These are phyloP conservation scores for Micromys minutus DNA, from an alignment of 2,113 vertebrate species.

Conservation along the genomic window DNA sequence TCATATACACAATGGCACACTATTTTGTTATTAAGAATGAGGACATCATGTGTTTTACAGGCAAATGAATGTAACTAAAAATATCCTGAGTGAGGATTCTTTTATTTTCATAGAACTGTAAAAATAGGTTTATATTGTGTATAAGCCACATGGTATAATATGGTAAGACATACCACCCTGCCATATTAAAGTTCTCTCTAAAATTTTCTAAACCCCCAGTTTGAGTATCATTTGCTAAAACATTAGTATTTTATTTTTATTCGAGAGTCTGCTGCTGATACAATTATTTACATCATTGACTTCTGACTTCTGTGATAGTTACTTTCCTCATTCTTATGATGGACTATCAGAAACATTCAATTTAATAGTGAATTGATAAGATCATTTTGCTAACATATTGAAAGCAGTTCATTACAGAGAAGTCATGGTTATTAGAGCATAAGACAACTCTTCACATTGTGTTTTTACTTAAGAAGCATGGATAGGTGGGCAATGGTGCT, in stretches of 20 bases:
- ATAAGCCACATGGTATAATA: neutral
- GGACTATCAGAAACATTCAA: neutral
- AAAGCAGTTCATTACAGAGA: neutral
- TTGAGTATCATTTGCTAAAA: neutral
- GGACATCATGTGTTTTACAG: no score
- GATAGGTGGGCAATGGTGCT: no score
- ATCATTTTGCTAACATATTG: neutral
- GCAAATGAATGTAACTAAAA: no score
- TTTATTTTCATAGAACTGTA: neutral
- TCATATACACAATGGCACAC: no score
- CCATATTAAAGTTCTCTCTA: neutral
- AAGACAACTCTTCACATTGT: neutral
- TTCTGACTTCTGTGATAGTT: neutral
- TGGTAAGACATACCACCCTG: neutral
- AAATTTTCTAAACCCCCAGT: neutral
- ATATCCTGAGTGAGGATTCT: no score
- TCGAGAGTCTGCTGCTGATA: no score
- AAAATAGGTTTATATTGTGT: neutral
- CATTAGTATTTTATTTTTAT: no score
- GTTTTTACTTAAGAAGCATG: neutral
- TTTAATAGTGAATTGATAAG: neutral
- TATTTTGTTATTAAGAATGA: no score
- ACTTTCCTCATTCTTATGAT: neutral
- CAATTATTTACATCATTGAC: neutral
- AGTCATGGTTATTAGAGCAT: neutral